These are phyloP conservation scores for Drosophila mayaguana DNA, from an alignment of 2,888 invertebrate genomes.

Conservation along the genomic window DNA sequence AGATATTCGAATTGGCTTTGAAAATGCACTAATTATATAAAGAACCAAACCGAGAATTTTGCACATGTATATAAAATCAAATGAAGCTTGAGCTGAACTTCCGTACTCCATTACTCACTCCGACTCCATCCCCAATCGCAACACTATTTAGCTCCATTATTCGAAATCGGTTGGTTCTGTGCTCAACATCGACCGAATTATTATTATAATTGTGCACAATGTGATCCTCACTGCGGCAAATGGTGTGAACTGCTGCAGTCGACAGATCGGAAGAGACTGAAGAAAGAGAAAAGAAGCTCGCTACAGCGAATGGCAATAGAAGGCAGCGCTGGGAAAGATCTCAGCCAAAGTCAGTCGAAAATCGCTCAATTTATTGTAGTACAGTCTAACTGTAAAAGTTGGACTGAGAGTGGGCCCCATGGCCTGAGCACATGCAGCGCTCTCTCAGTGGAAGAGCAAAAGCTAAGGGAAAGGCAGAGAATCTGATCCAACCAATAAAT, in stretches of 20 bases:
- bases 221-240: constrained; percentile 22
- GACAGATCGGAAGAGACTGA: constrained; percentile 48
- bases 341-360: constrained; percentile 51
- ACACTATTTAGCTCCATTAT: constrained; percentile 65
- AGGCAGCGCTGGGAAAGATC: constrained; percentile 36
- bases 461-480: constrained; percentile 21
- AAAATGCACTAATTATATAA: constrained; percentile 53
- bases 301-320: constrained; percentile 11
- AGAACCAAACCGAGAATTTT: constrained; percentile 4
- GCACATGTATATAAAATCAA: neutral
- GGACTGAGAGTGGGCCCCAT: constrained; percentile 12
- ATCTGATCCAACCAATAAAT: neutral
- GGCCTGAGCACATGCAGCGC: neutral
- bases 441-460: constrained; percentile 30
- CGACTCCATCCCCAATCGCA: constrained; percentile 39
- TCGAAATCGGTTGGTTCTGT: constrained; percentile 9
- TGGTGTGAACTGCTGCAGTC: constrained; percentile 26
- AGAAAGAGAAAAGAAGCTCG: constrained; percentile 36
- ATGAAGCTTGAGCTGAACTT: neutral
- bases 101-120: constrained; percentile 43
- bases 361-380: constrained; percentile 48
- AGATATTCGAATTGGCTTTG: constrained; percentile 10
- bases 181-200: constrained; percentile 34
- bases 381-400: constrained; percentile 38
- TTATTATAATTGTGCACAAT: constrained; percentile 18